Percentiles rank a stretch among this genome's conserved stretches.
Evolutionary conservation across 2,888 invertebrate species (phyloP).

Genomic region (Pediacus dermestoides): DNA sequence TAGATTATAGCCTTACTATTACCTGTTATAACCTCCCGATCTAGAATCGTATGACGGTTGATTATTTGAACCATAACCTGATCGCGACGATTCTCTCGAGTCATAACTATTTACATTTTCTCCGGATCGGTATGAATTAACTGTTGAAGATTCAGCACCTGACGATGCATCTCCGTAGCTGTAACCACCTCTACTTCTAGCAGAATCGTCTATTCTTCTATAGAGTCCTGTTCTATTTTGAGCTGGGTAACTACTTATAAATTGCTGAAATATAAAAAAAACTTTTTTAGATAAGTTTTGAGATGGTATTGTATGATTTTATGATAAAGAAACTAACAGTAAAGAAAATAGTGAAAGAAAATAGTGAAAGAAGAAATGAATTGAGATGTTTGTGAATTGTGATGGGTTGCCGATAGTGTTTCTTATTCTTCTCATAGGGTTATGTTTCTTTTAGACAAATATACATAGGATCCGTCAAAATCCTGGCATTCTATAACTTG

Average conservation of each 20-base stretch:
- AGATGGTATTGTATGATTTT: too few relatives aligned
- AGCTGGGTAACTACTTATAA: conserved; percentile 31
- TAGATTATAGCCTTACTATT: conserved; percentile 5
- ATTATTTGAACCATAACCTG: too few relatives aligned
- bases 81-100: too few relatives aligned
- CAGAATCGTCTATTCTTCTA: conserved; percentile 25
- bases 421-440: too few relatives aligned
- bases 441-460: too few relatives aligned
- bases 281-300: conserved; percentile 8
- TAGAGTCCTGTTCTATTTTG: conserved; percentile 37
- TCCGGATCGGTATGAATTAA: too few relatives aligned
- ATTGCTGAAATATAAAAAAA: conserved; percentile 38
- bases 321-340: conserved; percentile 6
- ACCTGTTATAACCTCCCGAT: conserved; percentile 1
- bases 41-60: too few relatives aligned
- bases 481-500: too few relatives aligned
- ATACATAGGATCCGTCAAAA: too few relatives aligned
- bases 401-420: conserved; percentile 12
- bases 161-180: conserved; percentile 13
- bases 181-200: conserved; percentile 10
- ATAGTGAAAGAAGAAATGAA: conserved; percentile 13
- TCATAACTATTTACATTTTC: too few relatives aligned
- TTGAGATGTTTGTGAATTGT: conserved; percentile 10
- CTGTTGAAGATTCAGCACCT: neutral
- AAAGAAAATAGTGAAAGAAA: conserved; percentile 12